Base-by-base conservation (phyloP, 2,888 invertebrate genomes). In the Acholoe squamosa region DNA sequence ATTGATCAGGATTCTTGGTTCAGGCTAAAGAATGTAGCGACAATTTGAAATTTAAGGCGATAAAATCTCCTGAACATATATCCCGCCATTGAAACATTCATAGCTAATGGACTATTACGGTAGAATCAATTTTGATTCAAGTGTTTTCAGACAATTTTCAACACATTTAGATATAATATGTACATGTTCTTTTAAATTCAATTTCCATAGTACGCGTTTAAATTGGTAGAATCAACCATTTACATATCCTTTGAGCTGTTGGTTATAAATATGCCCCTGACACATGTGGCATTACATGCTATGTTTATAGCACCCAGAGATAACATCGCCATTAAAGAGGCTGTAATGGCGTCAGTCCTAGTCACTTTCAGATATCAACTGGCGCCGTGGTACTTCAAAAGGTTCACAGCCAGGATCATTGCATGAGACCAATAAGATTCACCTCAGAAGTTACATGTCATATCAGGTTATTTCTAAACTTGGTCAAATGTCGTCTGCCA, bases 401-500 rank as follows among this genome's bases (percentile, higher is more conserved):
- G 43, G 10, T 43, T 7, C 43, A 43, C 5, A 43, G 10, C 43
- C 10, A 43, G 10, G 43, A 3, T 7, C 43, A 43, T 43, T 7
- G 43, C 43, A 43, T 3, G 43, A 43, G 43, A 43, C 43, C 43
- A 43, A 43, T 3, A 43, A 10, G 43, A 43, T 43, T 10, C 3
- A 43, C 43, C 43, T 43, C 43, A 7, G 61, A 19, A 61, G 19
- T 19, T 14, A n/a, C 61, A 61, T 61, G 61, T 61, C 61, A 61
- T 61, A 61, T 61, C 61, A 61, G 14, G 5, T 3, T 61, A 19
- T n/a, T 19, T 61, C 61, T 61, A n/a, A 61, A n/a, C 61, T 43
- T 61, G 61, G 22, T 61, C 61, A 61, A 61, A 61, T 61, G 61
- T 61, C 61, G 61, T 61, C 61, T 61, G 61, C 61, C 61, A 61